Evolutionary conservation across 2,113 vertebrate species (phyloP), one percentile per base, ranked within the genome.

Genomic region (Syngnathus floridae): DNA sequence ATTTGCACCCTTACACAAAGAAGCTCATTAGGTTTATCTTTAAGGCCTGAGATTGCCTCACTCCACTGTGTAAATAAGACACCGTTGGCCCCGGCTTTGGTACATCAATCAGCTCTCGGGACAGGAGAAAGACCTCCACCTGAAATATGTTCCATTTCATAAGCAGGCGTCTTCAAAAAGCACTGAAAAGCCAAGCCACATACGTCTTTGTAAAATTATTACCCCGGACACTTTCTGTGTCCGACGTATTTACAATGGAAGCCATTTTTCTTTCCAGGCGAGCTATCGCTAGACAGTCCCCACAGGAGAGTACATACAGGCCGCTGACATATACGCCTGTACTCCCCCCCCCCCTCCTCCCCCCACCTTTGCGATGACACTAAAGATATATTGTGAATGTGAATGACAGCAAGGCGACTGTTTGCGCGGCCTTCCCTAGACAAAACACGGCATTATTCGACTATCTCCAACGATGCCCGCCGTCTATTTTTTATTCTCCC

Each of bases 361-460:
- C 26, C 26, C 26, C 26, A 3, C 26, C 26, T 31, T 31, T 35
- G 91, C 83, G 96, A 97, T 99, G 95, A 98, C 96, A 96, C 94
- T 92, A 93, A 95, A 96, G 95, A 96, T 96, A 96, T 78, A 83
- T 77, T 31, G 26, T 31, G 26, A 90, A 90, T 93, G 90, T 96
- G 95, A 95, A 93, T 97, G 94, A 94, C 94, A 94, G 93, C 93
- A 91, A 90, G 86, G 92, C 92, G 91, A 88, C 93, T 94, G 92
- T 92, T 91, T 91, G 92, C 92, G 93, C 91, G 68, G 65, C 89
- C 91, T 92, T 95, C 95, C 94, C 94, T 90, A 92, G 94, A 95
- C 93, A 95, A 95, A 95, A 95, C 94, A 95, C 93, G 81, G 92
- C 91, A 95, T 96, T 95, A 94, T 96, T 96, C 94, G 94, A 93